Evolutionary conservation across 1,140 invertebrate species (phyloP).

Genomic region (Nephotettix cincticeps): DNA sequence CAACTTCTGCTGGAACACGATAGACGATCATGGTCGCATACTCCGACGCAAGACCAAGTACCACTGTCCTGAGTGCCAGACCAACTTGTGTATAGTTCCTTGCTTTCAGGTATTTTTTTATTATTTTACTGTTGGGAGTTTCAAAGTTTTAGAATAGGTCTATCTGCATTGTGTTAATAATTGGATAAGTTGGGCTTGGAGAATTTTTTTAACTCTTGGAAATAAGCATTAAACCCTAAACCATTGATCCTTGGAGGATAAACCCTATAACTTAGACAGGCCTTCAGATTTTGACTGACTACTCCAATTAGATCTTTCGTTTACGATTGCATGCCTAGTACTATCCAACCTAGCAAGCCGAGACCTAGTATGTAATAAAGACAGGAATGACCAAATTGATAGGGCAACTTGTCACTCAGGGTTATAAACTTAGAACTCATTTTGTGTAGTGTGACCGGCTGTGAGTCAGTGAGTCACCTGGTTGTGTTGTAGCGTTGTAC

Average conservation of each 20-base stretch:
- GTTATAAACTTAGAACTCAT: too few relatives aligned
- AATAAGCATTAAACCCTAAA: not conserved
- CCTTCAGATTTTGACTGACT: too few relatives aligned
- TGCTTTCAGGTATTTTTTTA: slow-evolving; percentile 66
- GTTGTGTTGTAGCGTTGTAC: too few relatives aligned
- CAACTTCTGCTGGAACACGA: slow-evolving; percentile 87
- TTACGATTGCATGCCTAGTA: too few relatives aligned
- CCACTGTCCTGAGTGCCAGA: slow-evolving; percentile 83
- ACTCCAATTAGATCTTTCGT: too few relatives aligned
- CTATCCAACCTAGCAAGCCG: too few relatives aligned
- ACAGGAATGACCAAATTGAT: too few relatives aligned
- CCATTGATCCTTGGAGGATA: not conserved
- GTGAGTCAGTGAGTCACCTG: too few relatives aligned
- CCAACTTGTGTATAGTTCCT: slow-evolving; percentile 82
- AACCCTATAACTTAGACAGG: too few relatives aligned
- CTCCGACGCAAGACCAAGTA: slow-evolving; percentile 82
- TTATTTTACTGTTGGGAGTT: not conserved
- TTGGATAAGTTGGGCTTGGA: not conserved
- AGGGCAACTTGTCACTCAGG: too few relatives aligned
- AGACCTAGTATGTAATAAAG: too few relatives aligned
- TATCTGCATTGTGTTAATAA: not conserved
- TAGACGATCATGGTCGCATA: slow-evolving; percentile 75
- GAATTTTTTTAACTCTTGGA: not conserved
- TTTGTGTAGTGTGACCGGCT: too few relatives aligned
- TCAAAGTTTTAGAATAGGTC: not conserved